Evolutionary conservation across 37 sponge, comb jelly and placozoan species (phyloP), one percentile per base, ranked within the genome.

Genomic region (Crambe crambe): DNA sequence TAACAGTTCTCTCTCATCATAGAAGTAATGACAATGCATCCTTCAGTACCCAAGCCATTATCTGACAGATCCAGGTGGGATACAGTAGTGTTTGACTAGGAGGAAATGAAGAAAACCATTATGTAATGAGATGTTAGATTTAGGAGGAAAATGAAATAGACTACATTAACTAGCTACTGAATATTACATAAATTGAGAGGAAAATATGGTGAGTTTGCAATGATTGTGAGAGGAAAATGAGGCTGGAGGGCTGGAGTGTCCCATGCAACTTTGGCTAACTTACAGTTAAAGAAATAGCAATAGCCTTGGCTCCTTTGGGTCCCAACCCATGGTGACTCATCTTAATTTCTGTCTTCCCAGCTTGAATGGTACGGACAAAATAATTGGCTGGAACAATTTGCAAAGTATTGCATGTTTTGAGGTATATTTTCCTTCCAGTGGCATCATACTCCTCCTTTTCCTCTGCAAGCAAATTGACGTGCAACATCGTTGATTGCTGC

Each of bases 1-100:
- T 90, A 98, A 75, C 94, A 93, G 78, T 98, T 98, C 40, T 98
- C 99, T 70, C 91, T 91, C 81, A 98, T 43, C 99, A 98, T 98
- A 73, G 87, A 84, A 23, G 92, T 85, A 26, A 98, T 81, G 61
- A 95, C 91, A 29, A 87, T 74, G 20, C 67, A 84, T 23, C 99
- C 97, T 34, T 91, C 97, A 20, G 84, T 78, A 2, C 88, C 92
- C n/a, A 98, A 66, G 8, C 95, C 94, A 86, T 96, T 96, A 74
- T 98, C 93, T 63, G 82, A 77, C 37, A 98, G 83, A 57, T 96
- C 90, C 31, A 98, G 83, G 42, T 89, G 72, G 9, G 90, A 73
- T 42, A 98, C 93, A 32, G 54, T 60, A 23, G 99, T 94, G 61
- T 98, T 98, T 26, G 89, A 87, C 96, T 95, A 72, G 27, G 22